Evolutionary conservation across 2,797 vertebrate species (phyloP).

Genomic region (Sebastes matsubarae): DNA sequence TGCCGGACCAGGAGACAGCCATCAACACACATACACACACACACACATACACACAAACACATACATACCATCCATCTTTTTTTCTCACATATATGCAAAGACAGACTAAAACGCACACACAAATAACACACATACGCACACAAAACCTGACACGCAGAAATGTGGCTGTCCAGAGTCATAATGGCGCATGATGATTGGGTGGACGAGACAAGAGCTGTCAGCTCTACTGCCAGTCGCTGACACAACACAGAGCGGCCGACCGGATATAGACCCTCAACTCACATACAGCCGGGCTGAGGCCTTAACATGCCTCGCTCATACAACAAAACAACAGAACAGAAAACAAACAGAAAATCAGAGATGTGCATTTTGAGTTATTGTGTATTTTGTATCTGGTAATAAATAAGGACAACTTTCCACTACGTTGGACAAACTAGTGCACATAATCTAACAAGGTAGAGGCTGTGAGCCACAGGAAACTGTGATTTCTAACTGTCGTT

Average conservation of each 20-base stretch:
- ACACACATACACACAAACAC: background rate
- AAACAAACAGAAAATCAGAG: background rate
- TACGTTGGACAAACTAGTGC: background rate
- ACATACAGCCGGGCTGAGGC: constrained; percentile 31
- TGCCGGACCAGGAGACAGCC: constrained; percentile 19
- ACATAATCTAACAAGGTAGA: background rate
- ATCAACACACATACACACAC: constrained; percentile 4
- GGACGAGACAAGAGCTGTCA: constrained; percentile 67
- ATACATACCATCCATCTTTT: background rate
- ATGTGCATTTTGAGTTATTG: background rate
- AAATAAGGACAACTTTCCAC: background rate
- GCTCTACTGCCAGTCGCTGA: constrained; percentile 68
- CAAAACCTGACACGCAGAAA: constrained; percentile 26
- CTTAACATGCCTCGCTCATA: constrained; percentile 25
- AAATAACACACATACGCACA: constrained; percentile 6
- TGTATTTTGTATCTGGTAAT: background rate
- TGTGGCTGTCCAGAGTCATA: constrained; percentile 46
- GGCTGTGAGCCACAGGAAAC: background rate
- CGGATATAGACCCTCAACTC: constrained; percentile 50
- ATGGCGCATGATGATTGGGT: constrained; percentile 43
- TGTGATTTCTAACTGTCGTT: background rate
- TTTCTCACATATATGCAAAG: constrained; percentile 16
- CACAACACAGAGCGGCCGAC: constrained; percentile 62
- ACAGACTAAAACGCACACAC: constrained; percentile 7
- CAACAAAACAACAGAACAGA: constrained; percentile 27